phyloP scores from a whole-genome alignment of 2,113 vertebrate species.

The Marmota flaviventris region DNA sequence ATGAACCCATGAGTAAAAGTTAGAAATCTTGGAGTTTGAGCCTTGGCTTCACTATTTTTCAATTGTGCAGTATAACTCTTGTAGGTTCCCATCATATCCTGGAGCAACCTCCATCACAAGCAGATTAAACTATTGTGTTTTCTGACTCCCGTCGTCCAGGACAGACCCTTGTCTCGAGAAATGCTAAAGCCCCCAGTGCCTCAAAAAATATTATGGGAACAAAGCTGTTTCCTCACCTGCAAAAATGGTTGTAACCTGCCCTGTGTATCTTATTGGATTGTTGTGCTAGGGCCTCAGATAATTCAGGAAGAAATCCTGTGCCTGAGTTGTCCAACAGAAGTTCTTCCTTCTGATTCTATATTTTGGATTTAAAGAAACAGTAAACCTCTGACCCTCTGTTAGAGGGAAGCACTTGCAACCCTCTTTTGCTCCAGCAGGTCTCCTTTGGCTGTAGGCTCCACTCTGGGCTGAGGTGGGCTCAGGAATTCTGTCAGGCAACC shows the following conservation, averaged over 20 bases:
- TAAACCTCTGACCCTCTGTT: neutral
- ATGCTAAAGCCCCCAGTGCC: neutral
- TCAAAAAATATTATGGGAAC: conserved; percentile 22
- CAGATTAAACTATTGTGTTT: neutral
- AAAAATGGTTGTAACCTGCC: neutral
- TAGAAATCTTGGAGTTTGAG: neutral
- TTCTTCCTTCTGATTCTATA: neutral
- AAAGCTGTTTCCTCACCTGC: neutral
- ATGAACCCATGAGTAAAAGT: neutral
- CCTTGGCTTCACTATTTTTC: neutral
- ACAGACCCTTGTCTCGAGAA: neutral
- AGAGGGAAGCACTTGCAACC: neutral
- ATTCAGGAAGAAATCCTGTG: neutral
- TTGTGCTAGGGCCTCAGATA: neutral
- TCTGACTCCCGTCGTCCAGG: neutral
- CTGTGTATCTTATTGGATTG: neutral
- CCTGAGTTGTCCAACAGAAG: neutral
- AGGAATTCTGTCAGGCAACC: accelerated
- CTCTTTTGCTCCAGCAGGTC: accelerated
- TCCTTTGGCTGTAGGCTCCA: neutral
- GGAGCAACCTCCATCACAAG: neutral
- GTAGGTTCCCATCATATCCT: neutral
- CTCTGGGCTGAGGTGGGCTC: neutral
- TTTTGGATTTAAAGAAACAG: neutral
- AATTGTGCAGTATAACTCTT: neutral